phyloP scores from a whole-genome alignment of 2,797 vertebrate genomes.

The Artibeus lituratus region DNA sequence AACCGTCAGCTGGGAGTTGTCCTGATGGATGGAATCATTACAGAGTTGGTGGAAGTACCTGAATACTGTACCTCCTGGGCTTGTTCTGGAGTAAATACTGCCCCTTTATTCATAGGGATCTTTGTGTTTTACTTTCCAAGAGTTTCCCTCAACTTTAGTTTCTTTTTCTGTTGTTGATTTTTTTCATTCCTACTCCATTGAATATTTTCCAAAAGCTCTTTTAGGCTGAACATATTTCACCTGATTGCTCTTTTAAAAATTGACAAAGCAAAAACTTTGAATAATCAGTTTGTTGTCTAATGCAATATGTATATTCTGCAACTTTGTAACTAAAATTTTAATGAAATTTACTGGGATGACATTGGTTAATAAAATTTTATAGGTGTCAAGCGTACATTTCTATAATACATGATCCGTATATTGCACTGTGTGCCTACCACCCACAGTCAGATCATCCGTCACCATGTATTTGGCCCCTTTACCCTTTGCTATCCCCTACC shows the following conservation, averaged over 20 bases:
- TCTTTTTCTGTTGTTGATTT: neutral
- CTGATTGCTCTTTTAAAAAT: neutral
- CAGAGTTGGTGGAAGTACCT: neutral
- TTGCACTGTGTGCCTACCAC: neutral
- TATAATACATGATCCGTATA: neutral
- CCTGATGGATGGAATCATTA: neutral
- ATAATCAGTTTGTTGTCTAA: neutral
- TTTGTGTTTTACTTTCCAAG: neutral
- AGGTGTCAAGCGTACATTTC: neutral
- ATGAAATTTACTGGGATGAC: neutral
- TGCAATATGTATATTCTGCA: neutral
- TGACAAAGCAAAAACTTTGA: neutral
- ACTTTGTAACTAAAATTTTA: neutral
- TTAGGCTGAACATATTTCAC: neutral
- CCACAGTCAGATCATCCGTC: neutral
- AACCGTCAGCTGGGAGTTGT: neutral
- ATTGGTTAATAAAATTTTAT: neutral
- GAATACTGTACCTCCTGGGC: neutral
- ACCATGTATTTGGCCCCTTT: neutral
- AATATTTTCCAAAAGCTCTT: neutral
- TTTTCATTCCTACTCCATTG: neutral
- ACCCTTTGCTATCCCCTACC: neutral
- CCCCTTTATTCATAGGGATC: neutral
- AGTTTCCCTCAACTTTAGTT: neutral
- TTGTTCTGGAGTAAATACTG: neutral